Conservation (phyloP, 2,888 invertebrate species). For the Diaperis boleti region DNA sequence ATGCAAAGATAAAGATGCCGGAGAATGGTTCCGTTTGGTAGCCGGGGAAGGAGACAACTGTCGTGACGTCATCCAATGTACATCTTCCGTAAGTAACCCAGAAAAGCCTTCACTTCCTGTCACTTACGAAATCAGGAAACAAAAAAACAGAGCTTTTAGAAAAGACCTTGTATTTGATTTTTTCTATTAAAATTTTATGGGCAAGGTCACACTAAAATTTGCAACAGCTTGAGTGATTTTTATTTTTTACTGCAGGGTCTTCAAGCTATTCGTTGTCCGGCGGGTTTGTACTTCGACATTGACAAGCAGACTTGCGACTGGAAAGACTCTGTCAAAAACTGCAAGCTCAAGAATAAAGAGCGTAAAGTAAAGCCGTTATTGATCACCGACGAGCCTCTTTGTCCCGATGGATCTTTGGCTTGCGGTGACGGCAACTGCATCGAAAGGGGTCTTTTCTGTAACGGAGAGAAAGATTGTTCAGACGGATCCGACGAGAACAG, state of each 20-base stretch:
- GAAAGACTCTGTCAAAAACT: constrained; percentile 94
- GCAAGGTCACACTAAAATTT: constrained; percentile 21
- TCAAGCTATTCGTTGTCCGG: constrained; percentile 93
- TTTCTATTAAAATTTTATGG: constrained; percentile 1
- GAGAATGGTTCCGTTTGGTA: constrained; percentile 93
- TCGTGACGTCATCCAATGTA: constrained; percentile 95
- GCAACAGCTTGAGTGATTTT: constrained; percentile 7
- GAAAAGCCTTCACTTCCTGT: constrained; percentile 18
- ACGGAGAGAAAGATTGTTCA: constrained; percentile 89
- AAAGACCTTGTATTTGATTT: constrained; percentile 9
- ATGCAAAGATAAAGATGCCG: constrained; percentile 94
- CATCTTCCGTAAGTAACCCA: constrained; percentile 81
- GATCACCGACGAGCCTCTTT: constrained; percentile 90
- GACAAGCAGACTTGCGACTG: constrained; percentile 96
- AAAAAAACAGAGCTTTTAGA: too few species aligned
- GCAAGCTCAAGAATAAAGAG: constrained; percentile 90
- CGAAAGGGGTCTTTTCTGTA: constrained; percentile 91
- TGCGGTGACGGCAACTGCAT: constrained; percentile 90
- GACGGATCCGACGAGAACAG: constrained; percentile 93
- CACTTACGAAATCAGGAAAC: constrained; percentile 4
- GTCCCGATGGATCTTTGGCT: constrained; percentile 87
- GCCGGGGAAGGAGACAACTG: constrained; percentile 93
- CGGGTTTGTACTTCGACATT: constrained; percentile 92
- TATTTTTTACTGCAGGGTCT: constrained; percentile 75
- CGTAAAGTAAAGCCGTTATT: constrained; percentile 88